Base-by-base conservation (phyloP, 1,140 invertebrate species). In the Drosophila nannoptera region DNA sequence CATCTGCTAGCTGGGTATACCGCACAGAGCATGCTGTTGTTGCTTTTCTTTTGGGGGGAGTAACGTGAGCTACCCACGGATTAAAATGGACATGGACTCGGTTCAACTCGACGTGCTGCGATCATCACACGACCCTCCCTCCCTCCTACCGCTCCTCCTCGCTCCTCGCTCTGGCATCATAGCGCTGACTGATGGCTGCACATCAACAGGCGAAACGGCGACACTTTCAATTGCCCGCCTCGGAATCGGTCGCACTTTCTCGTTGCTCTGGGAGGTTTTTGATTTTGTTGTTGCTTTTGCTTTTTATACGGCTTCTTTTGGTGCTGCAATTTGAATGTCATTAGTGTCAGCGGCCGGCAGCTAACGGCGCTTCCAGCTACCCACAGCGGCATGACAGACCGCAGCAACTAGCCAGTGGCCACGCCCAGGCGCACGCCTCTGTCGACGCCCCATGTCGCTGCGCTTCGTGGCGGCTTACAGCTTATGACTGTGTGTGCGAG, bases 321-420 rank as follows among this genome's bases (percentile, higher is more conserved):
- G 75, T 78, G 78, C 78, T 78, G 83, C 78, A 82, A 78, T 83
- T 83, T 78, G 71, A 82, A 78, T 78, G 78, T 83, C 78, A 82
- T 82, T 82, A 82, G 75, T 72, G 78, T 83, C 78, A 82, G 63
- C 73, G 75, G 58, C 63, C 66, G 74, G 55, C 61, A 45, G 54
- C 78, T 81, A 81, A 81, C 78, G 74, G 78, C 70, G 74, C 77
- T 81, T 67, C 43, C 43, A 55, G 52, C 52, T 55, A 36, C 36
- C 54, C 40, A 48, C 49, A 54, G 46, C 56, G 35, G 58, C 58
- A 40, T 50, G 36, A 64, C 52, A 56, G 40, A 54, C 14, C 53
- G 11, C 50, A 64, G 43, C 16, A 12, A 31, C 29, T 11, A 36
- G 8, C 49, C 29, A 11, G 36, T 16, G 50, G 40, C 52, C 11